These are phyloP conservation scores for Ophraella communa DNA, from an alignment of 2,888 invertebrate genomes.

Conservation along the genomic window DNA sequence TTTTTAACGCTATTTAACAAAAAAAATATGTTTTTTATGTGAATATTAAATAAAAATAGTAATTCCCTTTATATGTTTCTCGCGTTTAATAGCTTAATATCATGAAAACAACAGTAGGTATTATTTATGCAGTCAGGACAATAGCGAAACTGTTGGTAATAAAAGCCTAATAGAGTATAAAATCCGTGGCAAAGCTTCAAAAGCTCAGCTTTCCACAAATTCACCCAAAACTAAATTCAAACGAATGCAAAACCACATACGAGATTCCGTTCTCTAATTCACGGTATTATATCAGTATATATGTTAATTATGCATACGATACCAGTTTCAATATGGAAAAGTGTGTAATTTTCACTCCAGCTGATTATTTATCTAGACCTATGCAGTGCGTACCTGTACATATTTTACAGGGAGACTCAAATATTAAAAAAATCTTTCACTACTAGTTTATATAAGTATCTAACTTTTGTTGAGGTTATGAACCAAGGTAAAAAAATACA, in stretches of 20 bases:
- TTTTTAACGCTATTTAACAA: no score
- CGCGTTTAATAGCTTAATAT: background rate
- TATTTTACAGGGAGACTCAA: no score
- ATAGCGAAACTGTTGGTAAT: slow-evolving; percentile 1
- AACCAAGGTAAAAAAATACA: no score
- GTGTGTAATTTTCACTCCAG: slow-evolving; percentile 19
- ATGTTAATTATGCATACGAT: slow-evolving; percentile 25
- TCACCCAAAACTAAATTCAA: slow-evolving; percentile 25
- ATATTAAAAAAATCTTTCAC: no score
- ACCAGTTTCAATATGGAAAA: slow-evolving; percentile 15
- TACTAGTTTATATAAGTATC: no score
- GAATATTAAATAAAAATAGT: background rate
- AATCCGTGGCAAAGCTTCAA: slow-evolving; percentile 23
- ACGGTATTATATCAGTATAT: slow-evolving; percentile 11
- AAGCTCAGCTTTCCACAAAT: slow-evolving; percentile 28
- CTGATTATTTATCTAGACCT: slow-evolving; percentile 24
- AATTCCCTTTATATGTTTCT: background rate
- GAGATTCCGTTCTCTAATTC: slow-evolving; percentile 17
- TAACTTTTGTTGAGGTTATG: no score
- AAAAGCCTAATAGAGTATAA: slow-evolving; percentile 28
- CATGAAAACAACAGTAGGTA: background rate
- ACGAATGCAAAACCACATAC: slow-evolving; percentile 13
- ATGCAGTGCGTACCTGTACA: background rate
- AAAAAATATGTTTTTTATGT: background rate
- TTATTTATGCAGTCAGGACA: background rate